A percentile compares a stretch with the other conserved stretches of the same genome.
Evolutionary conservation across 1,140 invertebrate species (phyloP).

Genomic region (Tenebrio molitor): DNA sequence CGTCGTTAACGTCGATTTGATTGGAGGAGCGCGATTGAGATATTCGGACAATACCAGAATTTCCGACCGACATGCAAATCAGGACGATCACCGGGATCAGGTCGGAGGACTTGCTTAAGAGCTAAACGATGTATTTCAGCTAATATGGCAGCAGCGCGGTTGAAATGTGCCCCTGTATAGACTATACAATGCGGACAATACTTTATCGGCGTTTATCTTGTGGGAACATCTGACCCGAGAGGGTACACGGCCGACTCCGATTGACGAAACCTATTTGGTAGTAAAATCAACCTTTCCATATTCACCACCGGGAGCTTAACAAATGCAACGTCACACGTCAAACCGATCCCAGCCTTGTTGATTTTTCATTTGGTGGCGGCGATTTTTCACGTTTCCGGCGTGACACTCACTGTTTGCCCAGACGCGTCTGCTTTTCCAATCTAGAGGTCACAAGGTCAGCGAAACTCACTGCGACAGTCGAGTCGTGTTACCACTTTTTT

Average conservation of each 20-base stretch:
- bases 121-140: conserved; percentile 45
- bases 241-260: conserved; percentile 10
- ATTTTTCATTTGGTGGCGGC: too few species aligned
- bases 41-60: conserved; percentile 25
- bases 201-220: conserved; percentile 29
- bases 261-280: conserved; percentile 37
- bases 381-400: too few species aligned
- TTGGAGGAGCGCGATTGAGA: conserved; percentile 16
- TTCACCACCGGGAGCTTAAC: not conserved
- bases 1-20: conserved; percentile 18
- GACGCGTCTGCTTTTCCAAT: too few species aligned
- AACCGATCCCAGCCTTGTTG: too few species aligned
- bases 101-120: conserved; percentile 20
- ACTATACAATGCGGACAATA: conserved; percentile 20
- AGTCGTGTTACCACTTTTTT: too few species aligned
- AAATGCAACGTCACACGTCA: too few species aligned
- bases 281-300: conserved; percentile 27
- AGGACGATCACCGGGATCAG: conserved; percentile 11
- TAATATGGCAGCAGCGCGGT: conserved; percentile 41
- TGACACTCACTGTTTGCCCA: too few species aligned
- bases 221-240: conserved; percentile 25
- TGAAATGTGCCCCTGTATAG: conserved; percentile 21
- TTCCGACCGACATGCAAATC: not conserved
- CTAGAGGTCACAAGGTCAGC: too few species aligned
- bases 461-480: too few species aligned